Evolutionary conservation across 2,888 invertebrate species (phyloP).

Genomic region (Steinernema scapterisci): DNA sequence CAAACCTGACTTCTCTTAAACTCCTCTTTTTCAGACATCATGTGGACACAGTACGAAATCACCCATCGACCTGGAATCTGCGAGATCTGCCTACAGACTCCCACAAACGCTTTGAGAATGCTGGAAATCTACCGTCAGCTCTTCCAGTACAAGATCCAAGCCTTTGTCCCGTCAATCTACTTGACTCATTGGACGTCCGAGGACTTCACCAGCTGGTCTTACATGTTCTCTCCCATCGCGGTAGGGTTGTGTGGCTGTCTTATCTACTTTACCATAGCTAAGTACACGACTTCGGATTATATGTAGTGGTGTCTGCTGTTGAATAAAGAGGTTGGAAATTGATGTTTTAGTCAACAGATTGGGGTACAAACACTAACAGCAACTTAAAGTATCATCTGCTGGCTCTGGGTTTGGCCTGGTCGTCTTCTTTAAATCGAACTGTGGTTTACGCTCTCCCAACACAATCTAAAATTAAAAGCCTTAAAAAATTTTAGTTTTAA

Average conservation of each 20-base stretch:
- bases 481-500: no score
- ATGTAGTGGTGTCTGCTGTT: no score
- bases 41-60: conserved; percentile 15
- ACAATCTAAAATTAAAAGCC: no score
- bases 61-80: conserved; percentile 7
- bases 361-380: no score
- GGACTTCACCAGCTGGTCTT: conserved; percentile 7
- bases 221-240: background rate
- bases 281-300: conserved; percentile 2
- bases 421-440: no score
- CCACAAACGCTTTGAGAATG: background rate
- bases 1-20: background rate
- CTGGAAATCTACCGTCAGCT: background rate
- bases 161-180: background rate
- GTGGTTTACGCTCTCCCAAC: no score
- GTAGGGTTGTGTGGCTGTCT: background rate
- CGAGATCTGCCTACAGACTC: background rate
- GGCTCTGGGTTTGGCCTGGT: no score
- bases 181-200: conserved; percentile 8
- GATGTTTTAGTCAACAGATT: no score
- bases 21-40: background rate
- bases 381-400: no score
- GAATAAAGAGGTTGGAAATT: no score
- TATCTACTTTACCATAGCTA: background rate
- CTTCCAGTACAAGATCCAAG: background rate